These are phyloP conservation scores for Poecile atricapillus DNA, from an alignment of 2,113 vertebrate species.

Conservation along the genomic window DNA sequence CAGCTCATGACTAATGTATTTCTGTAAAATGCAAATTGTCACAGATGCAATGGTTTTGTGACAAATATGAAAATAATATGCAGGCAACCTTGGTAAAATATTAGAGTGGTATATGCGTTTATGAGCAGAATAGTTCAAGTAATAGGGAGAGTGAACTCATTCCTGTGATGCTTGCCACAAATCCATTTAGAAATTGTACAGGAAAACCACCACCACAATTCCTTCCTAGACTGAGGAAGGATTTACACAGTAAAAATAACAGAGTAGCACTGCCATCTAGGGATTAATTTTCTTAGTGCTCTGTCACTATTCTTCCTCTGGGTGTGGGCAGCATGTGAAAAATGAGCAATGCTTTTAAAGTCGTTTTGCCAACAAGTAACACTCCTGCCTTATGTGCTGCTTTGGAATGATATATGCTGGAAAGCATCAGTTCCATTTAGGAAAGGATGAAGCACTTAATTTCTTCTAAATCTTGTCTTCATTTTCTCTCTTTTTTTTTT, in stretches of 20 bases:
- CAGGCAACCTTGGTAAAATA: neutral
- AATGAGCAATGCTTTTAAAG: neutral
- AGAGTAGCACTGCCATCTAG: neutral
- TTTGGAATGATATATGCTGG: neutral
- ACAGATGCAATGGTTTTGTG: rapidly evolving
- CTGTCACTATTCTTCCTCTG: neutral
- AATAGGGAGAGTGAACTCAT: neutral
- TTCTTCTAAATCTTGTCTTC: neutral
- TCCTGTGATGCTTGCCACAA: neutral
- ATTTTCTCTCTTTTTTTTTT: neutral
- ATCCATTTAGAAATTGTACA: neutral
- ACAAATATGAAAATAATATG: neutral
- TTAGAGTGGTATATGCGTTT: neutral
- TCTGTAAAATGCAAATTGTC: neutral
- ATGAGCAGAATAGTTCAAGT: neutral
- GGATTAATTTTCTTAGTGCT: neutral
- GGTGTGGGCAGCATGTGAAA: neutral
- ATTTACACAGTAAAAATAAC: neutral
- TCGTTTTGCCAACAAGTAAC: neutral
- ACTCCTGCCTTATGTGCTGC: neutral
- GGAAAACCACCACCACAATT: neutral
- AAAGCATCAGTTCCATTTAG: neutral
- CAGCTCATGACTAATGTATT: rapidly evolving
- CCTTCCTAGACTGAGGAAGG: neutral
- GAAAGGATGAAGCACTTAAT: neutral